phyloP scores from a whole-genome alignment of 2,888 invertebrate genomes.

The Aproaerema taeniolella region DNA sequence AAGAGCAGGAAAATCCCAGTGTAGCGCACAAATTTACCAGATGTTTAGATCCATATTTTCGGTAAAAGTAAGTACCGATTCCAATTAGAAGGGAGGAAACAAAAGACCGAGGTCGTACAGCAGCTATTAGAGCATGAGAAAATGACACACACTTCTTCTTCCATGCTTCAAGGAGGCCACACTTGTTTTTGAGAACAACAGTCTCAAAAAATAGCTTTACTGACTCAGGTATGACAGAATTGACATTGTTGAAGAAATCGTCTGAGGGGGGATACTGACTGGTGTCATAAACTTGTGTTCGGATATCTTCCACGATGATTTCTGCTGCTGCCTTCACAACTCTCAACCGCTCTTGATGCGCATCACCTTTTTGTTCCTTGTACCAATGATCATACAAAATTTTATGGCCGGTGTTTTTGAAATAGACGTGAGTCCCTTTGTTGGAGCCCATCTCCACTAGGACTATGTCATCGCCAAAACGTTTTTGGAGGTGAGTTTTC shows the following conservation, averaged over 20 bases:
- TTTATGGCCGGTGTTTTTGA: not conserved
- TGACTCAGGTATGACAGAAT: not conserved
- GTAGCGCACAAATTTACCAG: not conserved
- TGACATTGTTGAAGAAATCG: not conserved
- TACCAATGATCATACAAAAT: not conserved
- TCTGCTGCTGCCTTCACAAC: not conserved
- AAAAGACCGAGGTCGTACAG: too few species aligned
- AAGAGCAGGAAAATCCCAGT: not conserved
- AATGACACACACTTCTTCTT: too few species aligned
- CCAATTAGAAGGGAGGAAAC: too few species aligned
- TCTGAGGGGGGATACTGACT: not conserved
- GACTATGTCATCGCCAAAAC: not conserved
- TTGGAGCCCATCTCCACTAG: not conserved
- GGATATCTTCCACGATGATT: not conserved
- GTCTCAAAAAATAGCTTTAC: too few species aligned
- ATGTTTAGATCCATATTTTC: not conserved
- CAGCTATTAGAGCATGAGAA: too few species aligned
- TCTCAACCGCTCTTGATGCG: not conserved
- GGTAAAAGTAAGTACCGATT: not conserved
- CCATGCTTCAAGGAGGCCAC: too few species aligned
- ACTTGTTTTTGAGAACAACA: too few species aligned
- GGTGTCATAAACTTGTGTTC: not conserved
- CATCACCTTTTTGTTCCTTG: not conserved
- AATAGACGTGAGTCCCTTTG: not conserved
- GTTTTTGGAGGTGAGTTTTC: not conserved